These are phyloP conservation scores for Lepidochitona cinerea DNA, from an alignment of 2,888 invertebrate species.

Conservation along the genomic window DNA sequence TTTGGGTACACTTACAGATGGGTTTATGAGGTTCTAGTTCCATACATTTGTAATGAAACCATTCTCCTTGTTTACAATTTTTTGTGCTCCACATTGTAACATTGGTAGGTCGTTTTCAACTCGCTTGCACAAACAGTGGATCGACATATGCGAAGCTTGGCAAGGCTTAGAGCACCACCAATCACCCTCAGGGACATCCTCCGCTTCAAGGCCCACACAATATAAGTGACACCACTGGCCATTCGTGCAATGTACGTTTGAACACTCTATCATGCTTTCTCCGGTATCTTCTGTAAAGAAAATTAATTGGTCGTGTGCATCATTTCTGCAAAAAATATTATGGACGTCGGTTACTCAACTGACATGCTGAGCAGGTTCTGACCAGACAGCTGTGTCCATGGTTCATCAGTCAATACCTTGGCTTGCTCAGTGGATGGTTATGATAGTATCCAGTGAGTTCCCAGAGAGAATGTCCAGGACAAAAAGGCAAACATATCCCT, in stretches of 20 bases:
- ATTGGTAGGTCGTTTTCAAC: background rate
- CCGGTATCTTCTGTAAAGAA: too few relatives aligned
- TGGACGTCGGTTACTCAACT: too few relatives aligned
- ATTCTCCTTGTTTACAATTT: background rate
- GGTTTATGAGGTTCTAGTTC: background rate
- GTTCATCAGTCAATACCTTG: too few relatives aligned
- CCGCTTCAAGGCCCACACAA: constrained; percentile 4
- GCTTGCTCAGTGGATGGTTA: too few relatives aligned
- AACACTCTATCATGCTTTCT: constrained; percentile 8
- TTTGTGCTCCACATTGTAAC: background rate
- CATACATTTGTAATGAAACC: background rate
- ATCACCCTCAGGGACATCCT: constrained; percentile 5
- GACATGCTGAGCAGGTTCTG: too few relatives aligned
- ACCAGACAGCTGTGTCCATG: too few relatives aligned
- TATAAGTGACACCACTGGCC: constrained; percentile 11
- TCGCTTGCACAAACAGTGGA: background rate
- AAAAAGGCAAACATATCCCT: constrained; percentile 12
- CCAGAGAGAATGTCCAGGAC: constrained; percentile 3
- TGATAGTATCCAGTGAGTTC: background rate
- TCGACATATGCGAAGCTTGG: background rate
- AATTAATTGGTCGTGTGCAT: too few relatives aligned
- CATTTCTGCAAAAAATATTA: too few relatives aligned
- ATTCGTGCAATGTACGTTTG: background rate
- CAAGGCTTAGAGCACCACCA: constrained; percentile 8
- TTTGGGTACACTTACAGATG: too few relatives aligned